These are phyloP conservation scores for Pseudoips prasinana DNA, from an alignment of 2,888 invertebrate species.

Conservation along the genomic window DNA sequence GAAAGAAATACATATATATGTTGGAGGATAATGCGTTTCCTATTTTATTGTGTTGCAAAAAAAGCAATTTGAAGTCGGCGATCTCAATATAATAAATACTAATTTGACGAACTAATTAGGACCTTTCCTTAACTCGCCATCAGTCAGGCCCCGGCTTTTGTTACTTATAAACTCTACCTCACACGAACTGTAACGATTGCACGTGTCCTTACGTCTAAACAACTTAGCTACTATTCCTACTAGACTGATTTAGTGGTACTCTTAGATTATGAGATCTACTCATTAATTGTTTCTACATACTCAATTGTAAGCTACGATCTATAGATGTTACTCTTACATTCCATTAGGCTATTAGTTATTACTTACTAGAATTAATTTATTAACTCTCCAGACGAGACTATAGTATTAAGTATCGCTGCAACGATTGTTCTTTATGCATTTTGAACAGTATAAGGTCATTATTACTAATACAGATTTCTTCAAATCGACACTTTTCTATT, in stretches of 20 bases:
- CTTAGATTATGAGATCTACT: conserved; percentile 58
- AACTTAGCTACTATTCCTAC: conserved; percentile 66
- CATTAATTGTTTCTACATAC: conserved; percentile 45
- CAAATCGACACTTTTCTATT: conserved; percentile 63
- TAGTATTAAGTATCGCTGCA: conserved; percentile 60
- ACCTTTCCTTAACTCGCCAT: conserved; percentile 6
- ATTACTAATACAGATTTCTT: conserved; percentile 48
- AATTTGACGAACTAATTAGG: background rate
- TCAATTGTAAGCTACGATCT: conserved; percentile 53
- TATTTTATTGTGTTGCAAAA: background rate
- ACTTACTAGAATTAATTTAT: conserved; percentile 34
- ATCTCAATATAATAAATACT: too few relatives aligned
- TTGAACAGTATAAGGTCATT: conserved; percentile 42
- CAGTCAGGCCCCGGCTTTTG: conserved; percentile 32
- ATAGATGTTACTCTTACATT: conserved; percentile 44
- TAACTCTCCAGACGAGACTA: conserved; percentile 38
- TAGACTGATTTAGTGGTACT: conserved; percentile 78
- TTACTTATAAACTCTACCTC: conserved; percentile 54
- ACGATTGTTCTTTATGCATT: conserved; percentile 69
- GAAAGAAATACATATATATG: too few relatives aligned
- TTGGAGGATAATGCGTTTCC: too few relatives aligned
- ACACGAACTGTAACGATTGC: conserved; percentile 57
- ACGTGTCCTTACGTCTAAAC: conserved; percentile 53
- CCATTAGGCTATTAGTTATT: conserved; percentile 39
- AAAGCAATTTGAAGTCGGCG: too few relatives aligned